Evolutionary conservation across 2,113 vertebrate genomes (phyloP), one percentile per base, ranked within the genome.

Genomic region (Tonatia bakeri): DNA sequence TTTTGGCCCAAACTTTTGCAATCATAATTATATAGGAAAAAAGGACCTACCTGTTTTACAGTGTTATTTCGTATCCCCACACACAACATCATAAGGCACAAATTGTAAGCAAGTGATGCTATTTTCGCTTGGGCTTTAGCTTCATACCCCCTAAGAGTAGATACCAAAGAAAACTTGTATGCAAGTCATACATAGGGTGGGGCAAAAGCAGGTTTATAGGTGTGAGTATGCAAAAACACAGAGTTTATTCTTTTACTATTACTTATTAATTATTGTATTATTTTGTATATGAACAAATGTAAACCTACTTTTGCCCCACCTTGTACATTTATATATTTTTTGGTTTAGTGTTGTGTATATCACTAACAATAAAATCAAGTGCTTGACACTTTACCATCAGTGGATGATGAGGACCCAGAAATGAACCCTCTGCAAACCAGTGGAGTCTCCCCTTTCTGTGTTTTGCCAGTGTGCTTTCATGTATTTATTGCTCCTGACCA

Each of bases 401-500:
- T 19, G 8, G 64, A 9, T 54, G 8, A 56, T 33, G 16, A 26
- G 2, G 38, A 28, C 24, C 40, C 19, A 76, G 38, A 93, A 38
- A 31, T 3, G 2, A 31, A 26, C 7, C 33, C 28, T 85, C 8
- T 64, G 64, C 22, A 45, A 56, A 26, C 3, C n/a, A 40, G 4
- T 16, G 14, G 33, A 31, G 22, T 5, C n/a, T 8, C 17, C 26
- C 28, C 8, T 17, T 15, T 54, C 67, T 54, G 3, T 4, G 7
- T 87, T 86, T 93, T 65, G 26, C 38, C 50, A 36, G 17, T 12
- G 6, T 61, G n/a, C 40, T 80, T 93, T 94, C 15, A 0, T 77
- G 16, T 87, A 56, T 69, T 95, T 92, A 85, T 59, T 84, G 89
- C n/a, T 84, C 59, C 50, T 65, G 33, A 75, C 7, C 26, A 65